These are phyloP conservation scores for Phycodurus eques DNA, from an alignment of 2,113 vertebrate species.

Conservation along the genomic window DNA sequence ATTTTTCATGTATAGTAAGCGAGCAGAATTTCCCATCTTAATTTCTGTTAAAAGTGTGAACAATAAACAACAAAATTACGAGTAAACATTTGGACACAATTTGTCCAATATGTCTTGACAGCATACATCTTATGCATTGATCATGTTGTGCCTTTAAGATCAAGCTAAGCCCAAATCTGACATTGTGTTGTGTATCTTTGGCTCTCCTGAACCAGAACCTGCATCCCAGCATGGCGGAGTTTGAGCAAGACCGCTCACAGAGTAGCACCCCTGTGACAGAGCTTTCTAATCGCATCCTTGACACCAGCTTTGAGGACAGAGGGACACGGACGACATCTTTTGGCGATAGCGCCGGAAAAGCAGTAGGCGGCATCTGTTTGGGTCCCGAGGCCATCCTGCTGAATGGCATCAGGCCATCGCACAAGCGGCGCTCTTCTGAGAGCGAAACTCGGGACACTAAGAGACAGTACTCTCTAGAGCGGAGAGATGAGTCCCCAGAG, in stretches of 20 bases:
- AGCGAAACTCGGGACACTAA: constrained; percentile 89
- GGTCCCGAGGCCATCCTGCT: constrained; percentile 51
- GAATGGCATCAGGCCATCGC: constrained; percentile 78
- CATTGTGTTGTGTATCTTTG: constrained; percentile 4
- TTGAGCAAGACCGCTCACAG: constrained; percentile 78
- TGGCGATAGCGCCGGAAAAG: constrained; percentile 22
- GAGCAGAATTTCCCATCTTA: background rate
- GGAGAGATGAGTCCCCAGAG: constrained; percentile 64
- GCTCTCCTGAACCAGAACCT: constrained; percentile 33
- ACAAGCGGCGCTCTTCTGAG: constrained; percentile 89
- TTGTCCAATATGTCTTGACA: no score
- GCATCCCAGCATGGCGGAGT: constrained; percentile 30
- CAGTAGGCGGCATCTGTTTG: constrained; percentile 36
- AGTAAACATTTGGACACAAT: background rate
- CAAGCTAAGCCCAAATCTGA: background rate
- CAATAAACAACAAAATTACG: background rate
- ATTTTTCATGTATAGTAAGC: background rate
- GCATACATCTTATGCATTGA: background rate
- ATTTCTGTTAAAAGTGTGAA: no score
- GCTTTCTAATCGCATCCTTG: constrained; percentile 86
- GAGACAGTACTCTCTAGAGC: constrained; percentile 88
- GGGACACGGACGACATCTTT: constrained; percentile 35
- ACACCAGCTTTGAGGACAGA: constrained; percentile 79
- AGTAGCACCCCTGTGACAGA: constrained; percentile 90
- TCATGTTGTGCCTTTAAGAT: background rate